Base-by-base conservation (phyloP, 2,888 invertebrate species). In the Machimus rusticus region DNA sequence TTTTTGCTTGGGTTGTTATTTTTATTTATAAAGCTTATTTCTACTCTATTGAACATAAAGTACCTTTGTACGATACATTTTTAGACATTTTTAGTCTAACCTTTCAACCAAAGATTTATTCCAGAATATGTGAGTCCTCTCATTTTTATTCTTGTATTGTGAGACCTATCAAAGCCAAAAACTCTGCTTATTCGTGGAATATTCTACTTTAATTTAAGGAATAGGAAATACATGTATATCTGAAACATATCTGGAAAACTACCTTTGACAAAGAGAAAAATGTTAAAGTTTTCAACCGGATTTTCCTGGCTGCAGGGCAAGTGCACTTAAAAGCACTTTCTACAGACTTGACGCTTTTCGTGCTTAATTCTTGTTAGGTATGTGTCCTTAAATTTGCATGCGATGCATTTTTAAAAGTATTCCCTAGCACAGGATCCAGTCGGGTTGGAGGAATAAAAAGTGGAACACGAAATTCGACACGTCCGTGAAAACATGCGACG, bases 401-500 rank as follows among this genome's bases (percentile, higher is more conserved):
- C 82, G 82, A 82, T 66, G 57, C 82, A 79, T 46, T 79, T 79
- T 79, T 79, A 16, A 79, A 28, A 43, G 16, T 39, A 46, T 28
- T 79, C 16, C 19, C 14, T 9, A 77, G 34, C 77, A 28, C 23
- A 57, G 57, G 57, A 57, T 19, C 0, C 23, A 28, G 9, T 28
- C n/a, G 39, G 77, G 77, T 19, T 8, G 16, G 9, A 19, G 23
- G 19, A 77, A 77, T 37, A 39, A 34, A 39, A 39, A 77, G n/a
- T 39, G 34, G 39, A 77, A 8, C 77, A 77, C 37, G 34, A 39
- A 77, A 19, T 39, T 77, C 39, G 39, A 77, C 39, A 39, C 19
- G 37, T 77, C 31, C 77, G 31, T 19, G 37, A 37, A 77, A 77
- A 77, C 77, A 39, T 39, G 31, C 77, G n/a, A 77, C 66, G 12